Base-by-base conservation (phyloP, 2,888 invertebrate species). In the Leucophenga maculata region DNA sequence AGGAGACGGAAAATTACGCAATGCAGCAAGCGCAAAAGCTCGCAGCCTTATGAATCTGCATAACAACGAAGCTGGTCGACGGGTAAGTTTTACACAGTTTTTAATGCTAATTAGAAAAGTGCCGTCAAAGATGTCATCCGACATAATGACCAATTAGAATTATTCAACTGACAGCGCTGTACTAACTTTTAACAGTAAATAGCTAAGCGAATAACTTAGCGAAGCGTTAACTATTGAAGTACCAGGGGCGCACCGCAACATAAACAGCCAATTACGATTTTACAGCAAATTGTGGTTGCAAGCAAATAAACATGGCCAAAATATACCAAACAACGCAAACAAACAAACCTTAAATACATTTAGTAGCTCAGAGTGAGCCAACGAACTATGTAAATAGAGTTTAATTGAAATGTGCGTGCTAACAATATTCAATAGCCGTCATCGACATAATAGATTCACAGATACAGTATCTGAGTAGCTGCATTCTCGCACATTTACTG, bases 11-110 rank as follows among this genome's bases (percentile, higher is more conserved):
- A 78, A 83, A 72, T 75, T 83, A 74, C 86, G 85, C 73, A 85
- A 79, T 71, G 73, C 79, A 26, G 76, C 80, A 69, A 72, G 80
- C 22, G 74, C 75, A 31, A 89, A 89, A 77, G 97, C 96, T 1
- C 90, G 96, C 52, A 94, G 95, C 85, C 91, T 98, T 75, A 98
- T 99, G 97, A 98, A 99, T 90, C 90, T 98, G 68, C 98, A 98
- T 88, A 99, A 99, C 90, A 99, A 99, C 88, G 98, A 99, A 88
- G 99, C 98, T 48, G 99, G 99, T 13, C 90, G 99, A 86, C 91
- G 97, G 93, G 98, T 98, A 90, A 91, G 93, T 89, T 60, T 9
- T 26, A 26, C 26, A 22, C 16, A 46, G 31, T 14, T 48, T n/a
- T 13, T 14, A 52, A 32, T 14, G 52, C 18, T n/a, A 14, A 26